Evolutionary conservation across 1,140 invertebrate species (phyloP).

Genomic region (Akabosia matsudoensis): DNA sequence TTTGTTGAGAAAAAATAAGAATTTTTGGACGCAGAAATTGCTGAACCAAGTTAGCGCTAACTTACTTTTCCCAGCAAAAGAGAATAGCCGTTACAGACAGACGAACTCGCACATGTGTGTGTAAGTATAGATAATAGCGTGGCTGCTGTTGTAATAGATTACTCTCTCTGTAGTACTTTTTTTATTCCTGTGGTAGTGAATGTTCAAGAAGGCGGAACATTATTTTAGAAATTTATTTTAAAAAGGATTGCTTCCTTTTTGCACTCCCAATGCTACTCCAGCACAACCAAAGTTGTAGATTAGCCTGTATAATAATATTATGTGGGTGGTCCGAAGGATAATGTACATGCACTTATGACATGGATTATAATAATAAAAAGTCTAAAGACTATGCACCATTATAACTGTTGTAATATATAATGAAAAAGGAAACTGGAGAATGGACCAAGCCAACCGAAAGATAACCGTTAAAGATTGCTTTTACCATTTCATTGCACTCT

Average conservation of each 20-base stretch:
- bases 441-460: not conserved
- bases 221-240: conserved; percentile 8
- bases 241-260: not conserved
- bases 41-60: not conserved
- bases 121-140: not conserved
- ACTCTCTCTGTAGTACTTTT: not conserved
- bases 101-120: not conserved
- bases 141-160: not conserved
- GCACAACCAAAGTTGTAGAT: not conserved
- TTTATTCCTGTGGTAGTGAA: not conserved
- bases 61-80: too few relatives aligned
- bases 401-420: not conserved
- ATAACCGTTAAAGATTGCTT: not conserved
- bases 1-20: not conserved
- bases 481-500: not conserved
- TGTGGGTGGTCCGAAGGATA: too few relatives aligned
- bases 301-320: not conserved
- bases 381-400: too few relatives aligned
- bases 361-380: conserved; percentile 14
- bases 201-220: not conserved
- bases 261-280: too few relatives aligned
- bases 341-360: not conserved
- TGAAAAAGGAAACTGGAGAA: not conserved
- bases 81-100: too few relatives aligned
- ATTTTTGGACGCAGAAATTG: not conserved